Percentiles rank a stretch among this genome's conserved stretches.
These are phyloP conservation scores for Pyrgilauda ruficollis DNA, from an alignment of 2,113 vertebrate species.

Conservation along the genomic window DNA sequence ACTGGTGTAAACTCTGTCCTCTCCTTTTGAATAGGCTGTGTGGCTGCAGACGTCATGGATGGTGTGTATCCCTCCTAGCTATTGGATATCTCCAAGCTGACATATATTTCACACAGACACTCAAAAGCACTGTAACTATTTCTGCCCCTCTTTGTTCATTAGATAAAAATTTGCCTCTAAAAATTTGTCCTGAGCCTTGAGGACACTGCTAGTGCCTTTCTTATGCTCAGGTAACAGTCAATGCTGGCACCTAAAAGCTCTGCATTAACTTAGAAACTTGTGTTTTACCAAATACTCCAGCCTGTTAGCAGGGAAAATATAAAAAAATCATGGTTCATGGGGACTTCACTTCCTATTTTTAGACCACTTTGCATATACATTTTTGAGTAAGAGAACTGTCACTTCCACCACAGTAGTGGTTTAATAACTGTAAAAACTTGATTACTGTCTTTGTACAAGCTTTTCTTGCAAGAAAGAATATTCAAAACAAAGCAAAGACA, in stretches of 20 bases:
- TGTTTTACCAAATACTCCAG: not conserved
- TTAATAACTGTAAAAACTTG: not conserved
- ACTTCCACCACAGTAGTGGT: not conserved
- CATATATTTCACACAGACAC: rapidly evolving
- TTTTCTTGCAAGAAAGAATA: not conserved
- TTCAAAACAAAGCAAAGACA: not conserved
- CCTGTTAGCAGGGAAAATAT: not conserved
- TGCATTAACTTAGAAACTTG: not conserved
- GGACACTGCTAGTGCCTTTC: not conserved
- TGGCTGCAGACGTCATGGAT: not conserved
- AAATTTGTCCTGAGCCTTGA: not conserved
- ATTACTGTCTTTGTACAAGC: not conserved
- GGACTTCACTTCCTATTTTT: not conserved
- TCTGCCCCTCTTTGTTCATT: not conserved
- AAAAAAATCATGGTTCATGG: not conserved
- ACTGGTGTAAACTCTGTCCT: not conserved
- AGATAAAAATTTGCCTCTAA: not conserved
- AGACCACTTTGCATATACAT: not conserved
- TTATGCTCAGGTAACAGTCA: not conserved
- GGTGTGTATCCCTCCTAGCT: not conserved
- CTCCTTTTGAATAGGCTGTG: rapidly evolving
- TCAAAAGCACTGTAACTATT: not conserved
- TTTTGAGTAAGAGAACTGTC: not conserved
- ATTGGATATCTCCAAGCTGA: not conserved
- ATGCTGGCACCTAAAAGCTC: not conserved